These are phyloP conservation scores for Drosophila nr. fundita DNA, from an alignment of 2,888 invertebrate genomes.

Conservation along the genomic window DNA sequence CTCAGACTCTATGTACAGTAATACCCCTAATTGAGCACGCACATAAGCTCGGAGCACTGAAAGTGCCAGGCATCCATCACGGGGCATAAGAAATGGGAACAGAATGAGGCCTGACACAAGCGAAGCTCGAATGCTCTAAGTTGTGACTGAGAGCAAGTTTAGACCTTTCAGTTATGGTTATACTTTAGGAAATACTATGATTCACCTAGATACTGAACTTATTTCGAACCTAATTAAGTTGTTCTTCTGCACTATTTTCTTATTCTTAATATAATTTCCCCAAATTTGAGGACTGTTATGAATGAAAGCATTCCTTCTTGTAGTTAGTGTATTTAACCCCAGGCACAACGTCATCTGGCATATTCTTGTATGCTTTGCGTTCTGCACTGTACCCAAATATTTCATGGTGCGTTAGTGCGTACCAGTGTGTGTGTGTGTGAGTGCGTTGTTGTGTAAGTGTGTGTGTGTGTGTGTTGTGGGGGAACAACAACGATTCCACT, in stretches of 20 bases:
- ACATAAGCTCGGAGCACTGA: constrained; percentile 44
- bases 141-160: background rate
- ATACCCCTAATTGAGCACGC: constrained; percentile 73
- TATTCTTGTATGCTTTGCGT: constrained; percentile 21
- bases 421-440: background rate
- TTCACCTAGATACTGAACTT: background rate
- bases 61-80: constrained; percentile 53
- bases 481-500: constrained; percentile 7
- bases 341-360: constrained; percentile 2
- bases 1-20: constrained; percentile 21
- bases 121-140: constrained; percentile 23
- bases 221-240: background rate
- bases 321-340: background rate
- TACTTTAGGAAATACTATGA: background rate
- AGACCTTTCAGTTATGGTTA: background rate
- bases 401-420: constrained; percentile 51
- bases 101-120: background rate
- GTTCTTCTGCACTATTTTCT: no score
- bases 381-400: constrained; percentile 50
- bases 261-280: background rate
- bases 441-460: background rate
- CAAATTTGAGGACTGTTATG: background rate
- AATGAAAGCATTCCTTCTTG: background rate
- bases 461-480: background rate
- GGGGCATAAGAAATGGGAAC: constrained; percentile 20